Base-by-base conservation (phyloP, 2,888 invertebrate species). In the Noctuana brunneofusca region DNA sequence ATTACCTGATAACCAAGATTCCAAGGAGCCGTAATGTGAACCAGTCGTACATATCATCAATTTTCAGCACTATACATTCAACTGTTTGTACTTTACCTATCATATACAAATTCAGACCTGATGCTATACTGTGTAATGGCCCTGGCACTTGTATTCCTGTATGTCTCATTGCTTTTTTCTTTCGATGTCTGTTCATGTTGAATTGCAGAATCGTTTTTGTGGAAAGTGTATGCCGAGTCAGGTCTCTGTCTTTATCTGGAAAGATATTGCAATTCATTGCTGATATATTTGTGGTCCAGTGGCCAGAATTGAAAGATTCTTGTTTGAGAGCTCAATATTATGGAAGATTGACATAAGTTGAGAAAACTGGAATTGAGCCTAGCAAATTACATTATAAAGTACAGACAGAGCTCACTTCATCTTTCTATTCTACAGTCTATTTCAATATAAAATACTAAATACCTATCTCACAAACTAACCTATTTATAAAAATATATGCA, bases 121-220 rank as follows among this genome's bases (percentile, higher is more conserved):
- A 97, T 81, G 80, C 98, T 71, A 93, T 98, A 72, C 87, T 98
- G 53, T 97, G 97, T 85, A 98, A 99, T 90, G 99, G 99, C 0
- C 99, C 99, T 48, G 99, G 99, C 6, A 99, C 98, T 5, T 99
- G 99, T 84, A 93, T 99, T 65, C 99, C 99, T 3, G 91, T 98
- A 60, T 98, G 98, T 88, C 71, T 96, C 59, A 93, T 96, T 58
- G 95, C 95, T 14, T 96, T 96, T 78, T 52, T 97, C 0, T 89
- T 96, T 69, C 95, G 95, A 81, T 92, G 95, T 65, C 80, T 95
- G 0, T 95, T 93, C 69, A 75, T 97, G n/a, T 81, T 92, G 30
- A 89, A 95, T 70, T 94, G 94, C 64, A 94, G 94, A 77, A 96
- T 98, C 64, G 93, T 99, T 58, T 99, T 97, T 86, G 92, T 99